Evolutionary conservation across 2,888 invertebrate species (phyloP).

Genomic region (Opisthograptis luteolata): DNA sequence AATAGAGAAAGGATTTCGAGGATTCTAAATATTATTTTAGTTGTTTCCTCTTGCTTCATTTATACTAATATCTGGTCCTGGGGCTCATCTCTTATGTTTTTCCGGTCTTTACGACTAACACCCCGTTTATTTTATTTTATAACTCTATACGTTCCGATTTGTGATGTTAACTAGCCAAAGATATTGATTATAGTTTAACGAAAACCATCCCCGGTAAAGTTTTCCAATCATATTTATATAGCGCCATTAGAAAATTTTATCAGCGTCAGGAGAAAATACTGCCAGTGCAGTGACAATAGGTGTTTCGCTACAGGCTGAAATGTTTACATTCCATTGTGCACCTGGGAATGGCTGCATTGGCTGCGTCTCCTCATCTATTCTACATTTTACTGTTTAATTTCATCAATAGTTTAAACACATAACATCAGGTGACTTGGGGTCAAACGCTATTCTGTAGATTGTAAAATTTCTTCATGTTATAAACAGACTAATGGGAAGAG

Average conservation of each 20-base stretch:
- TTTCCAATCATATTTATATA: not conserved
- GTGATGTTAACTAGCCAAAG: no score
- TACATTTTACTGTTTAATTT: not conserved
- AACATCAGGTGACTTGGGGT: no score
- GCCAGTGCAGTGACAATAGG: not conserved
- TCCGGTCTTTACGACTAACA: no score
- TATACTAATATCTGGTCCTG: no score
- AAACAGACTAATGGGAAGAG: no score
- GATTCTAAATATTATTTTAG: slow-evolving; percentile 9
- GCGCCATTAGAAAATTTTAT: not conserved
- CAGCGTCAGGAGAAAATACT: not conserved
- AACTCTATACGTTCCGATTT: no score
- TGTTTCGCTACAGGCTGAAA: slow-evolving; percentile 4
- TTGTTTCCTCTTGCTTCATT: not conserved
- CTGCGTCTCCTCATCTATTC: not conserved
- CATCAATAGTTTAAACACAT: not conserved
- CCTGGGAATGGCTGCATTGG: not conserved
- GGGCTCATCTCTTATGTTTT: no score
- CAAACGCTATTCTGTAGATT: no score
- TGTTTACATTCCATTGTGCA: slow-evolving; percentile 8
- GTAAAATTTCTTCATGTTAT: no score
- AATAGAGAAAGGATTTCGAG: slow-evolving; percentile 33
- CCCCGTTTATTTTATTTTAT: no score
- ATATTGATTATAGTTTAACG: no score
- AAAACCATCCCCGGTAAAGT: no score